These are phyloP conservation scores for Oxyura jamaicensis DNA, from an alignment of 2,113 vertebrate genomes.

Conservation along the genomic window DNA sequence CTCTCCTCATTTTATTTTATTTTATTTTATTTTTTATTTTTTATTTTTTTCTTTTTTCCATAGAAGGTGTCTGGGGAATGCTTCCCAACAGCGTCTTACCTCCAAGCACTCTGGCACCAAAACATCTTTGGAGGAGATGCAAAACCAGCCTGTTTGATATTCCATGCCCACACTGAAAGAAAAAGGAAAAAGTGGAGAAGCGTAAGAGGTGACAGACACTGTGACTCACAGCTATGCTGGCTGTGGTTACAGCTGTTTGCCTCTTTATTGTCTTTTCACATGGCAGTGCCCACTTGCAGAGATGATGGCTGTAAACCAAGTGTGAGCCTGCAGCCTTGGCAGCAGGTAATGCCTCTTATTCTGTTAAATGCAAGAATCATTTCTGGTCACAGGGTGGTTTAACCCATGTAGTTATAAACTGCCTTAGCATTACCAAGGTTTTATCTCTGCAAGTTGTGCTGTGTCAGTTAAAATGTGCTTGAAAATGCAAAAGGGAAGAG, in stretches of 20 bases:
- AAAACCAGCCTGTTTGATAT: too few species aligned
- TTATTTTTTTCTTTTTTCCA: too few species aligned
- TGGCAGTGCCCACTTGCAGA: neutral
- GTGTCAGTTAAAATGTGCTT: neutral
- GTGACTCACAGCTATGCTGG: neutral
- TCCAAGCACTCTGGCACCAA: too few species aligned
- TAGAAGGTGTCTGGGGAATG: too few species aligned
- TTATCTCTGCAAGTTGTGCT: neutral
- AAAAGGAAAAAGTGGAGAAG: too few species aligned
- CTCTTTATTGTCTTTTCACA: neutral
- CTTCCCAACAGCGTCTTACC: too few species aligned
- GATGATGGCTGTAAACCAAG: neutral
- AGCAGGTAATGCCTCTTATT: neutral
- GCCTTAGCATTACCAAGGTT: neutral
- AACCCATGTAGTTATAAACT: accelerated
- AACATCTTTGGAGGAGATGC: too few species aligned
- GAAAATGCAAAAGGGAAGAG: neutral
- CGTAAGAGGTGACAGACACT: neutral
- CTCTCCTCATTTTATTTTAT: too few species aligned
- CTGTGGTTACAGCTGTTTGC: neutral
- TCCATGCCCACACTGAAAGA: too few species aligned
- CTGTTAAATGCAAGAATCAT: neutral
- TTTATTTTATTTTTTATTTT: too few species aligned
- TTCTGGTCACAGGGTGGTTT: neutral
- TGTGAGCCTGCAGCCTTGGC: neutral